Conservation (phyloP, 2,888 invertebrate species). For the Pimpla rufipes region DNA sequence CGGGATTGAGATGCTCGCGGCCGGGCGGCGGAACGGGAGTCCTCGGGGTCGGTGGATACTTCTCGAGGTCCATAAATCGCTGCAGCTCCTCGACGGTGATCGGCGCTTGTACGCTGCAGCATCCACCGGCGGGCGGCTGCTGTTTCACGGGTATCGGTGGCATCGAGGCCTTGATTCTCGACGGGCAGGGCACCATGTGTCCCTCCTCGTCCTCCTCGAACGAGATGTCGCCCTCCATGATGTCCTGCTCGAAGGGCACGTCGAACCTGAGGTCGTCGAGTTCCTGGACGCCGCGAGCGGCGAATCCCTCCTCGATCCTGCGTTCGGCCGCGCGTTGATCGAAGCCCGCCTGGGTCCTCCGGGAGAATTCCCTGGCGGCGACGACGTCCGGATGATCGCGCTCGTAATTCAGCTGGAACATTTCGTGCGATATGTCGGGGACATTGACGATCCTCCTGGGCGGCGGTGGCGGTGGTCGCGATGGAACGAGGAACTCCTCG, state of each 20-base stretch:
- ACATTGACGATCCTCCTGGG: conserved; percentile 55
- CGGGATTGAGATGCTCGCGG: conserved; percentile 73
- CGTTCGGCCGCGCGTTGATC: conserved; percentile 64
- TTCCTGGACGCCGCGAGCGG: conserved; percentile 47
- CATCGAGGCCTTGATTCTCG: conserved; percentile 72
- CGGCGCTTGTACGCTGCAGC: background rate
- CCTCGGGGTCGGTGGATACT: conserved; percentile 71
- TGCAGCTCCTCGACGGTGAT: conserved; percentile 75
- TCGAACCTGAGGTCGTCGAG: conserved; percentile 68
- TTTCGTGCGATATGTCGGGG: conserved; percentile 71
- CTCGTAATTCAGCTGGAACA: conserved; percentile 69
- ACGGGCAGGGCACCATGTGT: conserved; percentile 62
- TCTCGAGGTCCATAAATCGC: conserved; percentile 76
- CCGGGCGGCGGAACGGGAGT: conserved; percentile 72
- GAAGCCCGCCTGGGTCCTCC: conserved; percentile 7
- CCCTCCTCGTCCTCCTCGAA: conserved; percentile 75
- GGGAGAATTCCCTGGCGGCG: conserved; percentile 75
- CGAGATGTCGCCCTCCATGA: conserved; percentile 74
- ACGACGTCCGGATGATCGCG: conserved; percentile 75
- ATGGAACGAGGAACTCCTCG: conserved; percentile 17
- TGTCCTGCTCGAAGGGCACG: conserved; percentile 73
- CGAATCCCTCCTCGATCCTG: conserved; percentile 71
- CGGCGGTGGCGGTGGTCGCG: conserved; percentile 36
- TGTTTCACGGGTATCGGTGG: conserved; percentile 63
- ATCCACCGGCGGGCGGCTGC: no score